Percentiles rank a stretch among this genome's conserved stretches.
These are phyloP conservation scores for Hyperoplus lanceolatus DNA, from an alignment of 2,797 vertebrate genomes.

Conservation along the genomic window DNA sequence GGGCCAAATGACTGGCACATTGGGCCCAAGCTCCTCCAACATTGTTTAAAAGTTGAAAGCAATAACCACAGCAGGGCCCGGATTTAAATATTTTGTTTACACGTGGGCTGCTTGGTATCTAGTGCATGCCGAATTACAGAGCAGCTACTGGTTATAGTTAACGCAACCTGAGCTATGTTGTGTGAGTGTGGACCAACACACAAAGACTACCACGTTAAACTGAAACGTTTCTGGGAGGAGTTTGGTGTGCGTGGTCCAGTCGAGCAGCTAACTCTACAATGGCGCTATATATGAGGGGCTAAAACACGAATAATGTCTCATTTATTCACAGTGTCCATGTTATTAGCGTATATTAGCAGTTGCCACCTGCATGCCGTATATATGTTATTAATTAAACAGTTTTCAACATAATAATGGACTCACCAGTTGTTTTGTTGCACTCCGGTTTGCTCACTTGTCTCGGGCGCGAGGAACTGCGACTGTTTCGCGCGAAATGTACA, in stretches of 20 bases:
- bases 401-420: conserved; percentile 18
- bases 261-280: neutral
- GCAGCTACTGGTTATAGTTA: fast-evolving
- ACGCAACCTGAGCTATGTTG: neutral
- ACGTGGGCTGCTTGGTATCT: neutral
- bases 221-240: neutral
- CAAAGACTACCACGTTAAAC: neutral
- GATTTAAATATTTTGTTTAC: conserved; percentile 3
- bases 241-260: neutral
- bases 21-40: fast-evolving
- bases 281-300: neutral
- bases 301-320: neutral
- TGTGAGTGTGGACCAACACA: neutral
- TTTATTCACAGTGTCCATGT: neutral
- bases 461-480: conserved; percentile 30
- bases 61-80: neutral
- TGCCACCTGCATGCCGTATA: fast-evolving
- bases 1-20: neutral
- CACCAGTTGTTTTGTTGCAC: neutral
- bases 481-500: conserved; percentile 81
- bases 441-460: neutral
- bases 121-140: neutral
- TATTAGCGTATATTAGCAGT: fast-evolving
- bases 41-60: neutral
- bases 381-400: fast-evolving